Evolutionary conservation across 1,140 invertebrate species (phyloP), one percentile per base, ranked within the genome.

Genomic region (Piezodorus guildinii): DNA sequence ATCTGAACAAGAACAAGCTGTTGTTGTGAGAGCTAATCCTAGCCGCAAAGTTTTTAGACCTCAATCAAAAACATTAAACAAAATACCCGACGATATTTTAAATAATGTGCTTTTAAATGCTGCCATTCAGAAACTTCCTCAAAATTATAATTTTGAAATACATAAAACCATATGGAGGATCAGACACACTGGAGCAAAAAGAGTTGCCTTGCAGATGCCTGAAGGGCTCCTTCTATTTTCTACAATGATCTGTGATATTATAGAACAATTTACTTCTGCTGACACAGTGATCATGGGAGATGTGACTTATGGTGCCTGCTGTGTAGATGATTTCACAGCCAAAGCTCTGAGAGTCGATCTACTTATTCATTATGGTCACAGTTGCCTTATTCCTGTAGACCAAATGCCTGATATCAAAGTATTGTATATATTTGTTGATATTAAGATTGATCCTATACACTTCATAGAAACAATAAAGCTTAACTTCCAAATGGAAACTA

Each of bases 91-190:
- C 68, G 85, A 88, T 68, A 82, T 96, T 58, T 74, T 92, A 19
- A 84, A 94, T 71, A 83, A 96, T 81, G 79, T 84, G 10, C 69
- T 85, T 66, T 73, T 96, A 49, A 83, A 88, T 70, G 76, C 79
- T 71, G 88, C 89, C 5, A 84, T 87, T 62, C 77, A 82, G 68
- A 74, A 77, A 56, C 77, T 99, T 56, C 96, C 97, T 10, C 72
- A 80, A 16, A 99, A 99, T 79, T 99, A 99, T 72, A 98, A 97
- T 77, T 99, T 99, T 78, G 97, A 99, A 83, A 85, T 99, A 69
- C 90, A 89, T 51, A 99, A 99, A 76, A 98, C 96, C 0, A 87
- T 99, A 74, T 99, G 96, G 96, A 84, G 92, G 72, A 94, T 98
- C 67, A 78, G 82, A 66, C 85, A 90, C 72, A 77, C 83, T 23